Conservation (phyloP, 2,797 vertebrate genomes). For the Gymnocypris eckloni region DNA sequence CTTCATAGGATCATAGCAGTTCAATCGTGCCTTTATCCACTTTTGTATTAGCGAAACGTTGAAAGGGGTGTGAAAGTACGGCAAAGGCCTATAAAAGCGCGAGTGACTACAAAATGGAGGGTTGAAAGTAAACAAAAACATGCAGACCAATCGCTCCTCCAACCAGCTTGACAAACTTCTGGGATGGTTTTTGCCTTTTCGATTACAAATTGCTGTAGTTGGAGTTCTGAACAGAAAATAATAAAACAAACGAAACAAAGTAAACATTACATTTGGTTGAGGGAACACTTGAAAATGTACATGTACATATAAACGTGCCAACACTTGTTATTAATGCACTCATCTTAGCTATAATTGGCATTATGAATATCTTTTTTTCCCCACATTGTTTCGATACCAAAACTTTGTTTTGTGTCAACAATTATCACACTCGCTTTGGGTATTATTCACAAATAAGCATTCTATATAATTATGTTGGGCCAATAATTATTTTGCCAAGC, state of each 20-base stretch:
- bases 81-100: not conserved
- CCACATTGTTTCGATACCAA: slow-evolving; percentile 58
- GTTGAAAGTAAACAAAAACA: slow-evolving; percentile 18
- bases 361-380: slow-evolving; percentile 63
- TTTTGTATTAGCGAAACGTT: not conserved
- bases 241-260: slow-evolving; percentile 31
- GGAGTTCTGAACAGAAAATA: slow-evolving; percentile 39
- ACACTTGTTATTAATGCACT: slow-evolving; percentile 71
- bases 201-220: slow-evolving; percentile 23
- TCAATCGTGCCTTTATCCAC: not conserved
- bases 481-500: slow-evolving; percentile 59
- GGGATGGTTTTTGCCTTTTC: not conserved
- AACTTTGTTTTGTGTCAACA: slow-evolving; percentile 22
- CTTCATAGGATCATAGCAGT: not conserved
- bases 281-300: slow-evolving; percentile 78
- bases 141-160: slow-evolving; percentile 1
- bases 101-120: not conserved
- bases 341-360: slow-evolving; percentile 76
- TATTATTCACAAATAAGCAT: slow-evolving; percentile 61
- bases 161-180: not conserved
- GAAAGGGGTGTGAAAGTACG: not conserved
- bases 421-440: slow-evolving; percentile 32
- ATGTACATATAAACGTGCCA: slow-evolving; percentile 74
- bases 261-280: slow-evolving; percentile 76
- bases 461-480: slow-evolving; percentile 50